These are phyloP conservation scores for Seira ritae DNA, from an alignment of 2,888 invertebrate species.

Conservation along the genomic window DNA sequence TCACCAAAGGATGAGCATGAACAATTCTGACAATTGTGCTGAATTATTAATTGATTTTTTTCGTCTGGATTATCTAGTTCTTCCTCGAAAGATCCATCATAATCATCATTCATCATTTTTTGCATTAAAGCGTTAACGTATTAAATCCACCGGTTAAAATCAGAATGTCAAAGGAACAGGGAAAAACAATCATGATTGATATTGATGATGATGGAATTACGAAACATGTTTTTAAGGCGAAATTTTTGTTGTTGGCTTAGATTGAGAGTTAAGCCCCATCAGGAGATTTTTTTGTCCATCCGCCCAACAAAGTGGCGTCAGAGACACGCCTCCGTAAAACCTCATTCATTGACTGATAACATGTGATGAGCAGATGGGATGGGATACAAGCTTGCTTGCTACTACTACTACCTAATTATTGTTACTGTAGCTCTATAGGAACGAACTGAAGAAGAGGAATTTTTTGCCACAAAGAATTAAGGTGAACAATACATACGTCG, in stretches of 20 bases:
- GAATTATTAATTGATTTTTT: too few species aligned
- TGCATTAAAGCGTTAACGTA: too few species aligned
- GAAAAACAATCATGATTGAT: not conserved
- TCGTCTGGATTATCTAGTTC: too few species aligned
- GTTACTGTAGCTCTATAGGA: too few species aligned
- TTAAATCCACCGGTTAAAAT: not conserved
- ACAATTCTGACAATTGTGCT: too few species aligned
- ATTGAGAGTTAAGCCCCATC: slow-evolving; percentile 15
- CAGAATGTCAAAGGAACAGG: not conserved
- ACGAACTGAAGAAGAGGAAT: too few species aligned
- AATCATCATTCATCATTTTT: too few species aligned
- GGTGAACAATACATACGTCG: too few species aligned
- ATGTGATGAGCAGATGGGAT: slow-evolving; percentile 20
- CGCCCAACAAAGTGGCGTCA: slow-evolving; percentile 46
- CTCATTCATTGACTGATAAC: slow-evolving; percentile 45
- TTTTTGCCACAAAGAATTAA: too few species aligned
- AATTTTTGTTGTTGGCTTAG: not conserved
- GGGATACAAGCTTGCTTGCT: not conserved
- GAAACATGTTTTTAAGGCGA: slow-evolving; percentile 29
- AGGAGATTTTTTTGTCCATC: slow-evolving; percentile 41
- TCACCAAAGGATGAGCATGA: too few species aligned
- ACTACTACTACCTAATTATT: too few species aligned
- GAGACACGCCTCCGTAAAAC: slow-evolving; percentile 51
- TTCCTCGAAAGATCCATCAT: too few species aligned
- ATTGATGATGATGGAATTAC: slow-evolving; percentile 23